Percentiles rank a stretch among this genome's conserved stretches.
Conservation (phyloP, 2,113 vertebrate genomes). For the Mesoclemmys tuberculata region DNA sequence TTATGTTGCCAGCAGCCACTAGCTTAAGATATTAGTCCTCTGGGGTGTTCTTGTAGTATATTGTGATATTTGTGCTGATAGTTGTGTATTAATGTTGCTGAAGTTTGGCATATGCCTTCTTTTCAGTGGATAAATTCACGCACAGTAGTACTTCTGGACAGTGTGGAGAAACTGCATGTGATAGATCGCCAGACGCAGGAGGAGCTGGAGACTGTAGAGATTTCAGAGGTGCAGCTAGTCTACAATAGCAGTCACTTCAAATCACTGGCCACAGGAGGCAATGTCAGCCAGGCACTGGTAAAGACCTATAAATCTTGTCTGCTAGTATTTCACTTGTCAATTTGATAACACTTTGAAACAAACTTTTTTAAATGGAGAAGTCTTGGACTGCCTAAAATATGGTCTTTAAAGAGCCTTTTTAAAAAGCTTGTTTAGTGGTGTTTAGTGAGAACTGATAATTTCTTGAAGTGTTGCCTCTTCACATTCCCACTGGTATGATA, state of each 20-base stretch:
- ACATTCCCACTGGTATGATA: neutral
- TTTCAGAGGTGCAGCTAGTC: conserved; percentile 94
- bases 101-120: neutral
- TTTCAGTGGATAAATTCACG: conserved; percentile 96
- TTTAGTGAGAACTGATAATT: neutral
- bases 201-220: conserved; percentile 91
- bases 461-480: neutral
- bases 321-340: neutral
- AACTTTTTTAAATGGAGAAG: neutral
- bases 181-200: conserved; percentile 94
- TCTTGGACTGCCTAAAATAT: neutral
- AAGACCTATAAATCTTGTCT: neutral
- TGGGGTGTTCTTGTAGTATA: neutral
- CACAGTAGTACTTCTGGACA: conserved; percentile 92
- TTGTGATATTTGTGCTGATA: neutral
- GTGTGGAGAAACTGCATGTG: conserved; percentile 93
- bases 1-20: neutral
- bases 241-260: conserved; percentile 99
- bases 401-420: neutral
- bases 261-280: conserved; percentile 95
- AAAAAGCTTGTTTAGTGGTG: rapidly evolving
- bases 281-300: conserved; percentile 97
- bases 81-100: neutral
- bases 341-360: neutral
- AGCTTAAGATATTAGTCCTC: neutral